Conservation (phyloP, 2,113 vertebrate genomes). For the Steatornis caripensis region DNA sequence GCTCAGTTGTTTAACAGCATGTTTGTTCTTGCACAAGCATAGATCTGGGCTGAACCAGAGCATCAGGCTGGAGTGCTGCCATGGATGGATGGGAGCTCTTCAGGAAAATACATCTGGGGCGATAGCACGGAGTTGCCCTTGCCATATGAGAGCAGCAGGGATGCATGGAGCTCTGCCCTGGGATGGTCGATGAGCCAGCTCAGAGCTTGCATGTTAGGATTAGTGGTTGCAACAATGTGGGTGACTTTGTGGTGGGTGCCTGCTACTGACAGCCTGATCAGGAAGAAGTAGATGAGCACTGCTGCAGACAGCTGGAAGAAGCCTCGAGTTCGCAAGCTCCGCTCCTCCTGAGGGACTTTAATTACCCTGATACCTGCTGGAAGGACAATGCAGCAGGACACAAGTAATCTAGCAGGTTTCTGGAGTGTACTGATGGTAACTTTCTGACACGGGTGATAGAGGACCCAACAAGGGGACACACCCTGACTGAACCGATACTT, state of each 20-base stretch:
- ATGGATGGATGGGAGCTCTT: neutral
- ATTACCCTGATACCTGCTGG: accelerated
- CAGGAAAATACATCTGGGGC: neutral
- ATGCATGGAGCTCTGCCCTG: neutral
- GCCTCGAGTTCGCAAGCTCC: neutral
- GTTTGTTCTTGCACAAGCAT: neutral
- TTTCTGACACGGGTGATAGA: neutral
- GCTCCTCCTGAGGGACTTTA: neutral
- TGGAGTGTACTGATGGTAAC: neutral
- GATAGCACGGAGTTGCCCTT: neutral
- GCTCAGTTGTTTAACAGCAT: neutral
- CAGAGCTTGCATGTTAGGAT: neutral
- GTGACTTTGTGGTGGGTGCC: neutral
- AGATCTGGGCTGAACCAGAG: neutral
- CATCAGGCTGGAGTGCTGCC: accelerated
- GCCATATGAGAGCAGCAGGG: neutral
- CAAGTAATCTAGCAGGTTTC: neutral
- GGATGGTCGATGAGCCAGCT: neutral
- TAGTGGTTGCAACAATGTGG: neutral
- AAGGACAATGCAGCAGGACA: neutral
- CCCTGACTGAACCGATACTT: neutral
- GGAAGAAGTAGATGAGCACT: neutral
- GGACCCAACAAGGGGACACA: neutral
- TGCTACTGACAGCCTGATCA: neutral
- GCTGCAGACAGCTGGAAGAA: neutral